phyloP scores from a whole-genome alignment of 2,888 invertebrate species.

The Trypoxylon attenuatum region DNA sequence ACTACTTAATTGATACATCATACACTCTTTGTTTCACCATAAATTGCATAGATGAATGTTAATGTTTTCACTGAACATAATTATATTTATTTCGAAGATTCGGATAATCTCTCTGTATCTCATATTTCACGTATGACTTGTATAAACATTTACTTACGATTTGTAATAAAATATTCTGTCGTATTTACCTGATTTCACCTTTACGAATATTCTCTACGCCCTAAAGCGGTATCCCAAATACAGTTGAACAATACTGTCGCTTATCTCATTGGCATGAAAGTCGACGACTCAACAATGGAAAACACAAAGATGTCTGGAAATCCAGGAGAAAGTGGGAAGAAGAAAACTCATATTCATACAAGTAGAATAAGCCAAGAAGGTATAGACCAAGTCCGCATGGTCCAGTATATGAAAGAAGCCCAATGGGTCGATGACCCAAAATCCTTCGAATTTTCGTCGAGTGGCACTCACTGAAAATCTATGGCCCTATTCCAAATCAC shows the following conservation, averaged over 20 bases:
- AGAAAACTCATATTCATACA: neutral
- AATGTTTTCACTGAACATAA: too few species aligned
- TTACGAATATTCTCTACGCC: neutral
- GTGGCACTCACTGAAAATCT: neutral
- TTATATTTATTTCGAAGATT: too few species aligned
- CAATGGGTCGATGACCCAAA: conserved; percentile 15
- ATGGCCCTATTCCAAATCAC: too few species aligned
- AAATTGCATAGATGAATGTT: too few species aligned
- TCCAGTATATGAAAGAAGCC: conserved; percentile 16
- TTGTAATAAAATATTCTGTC: neutral
- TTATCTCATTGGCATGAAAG: too few species aligned
- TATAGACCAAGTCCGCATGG: conserved; percentile 14
- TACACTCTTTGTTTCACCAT: neutral
- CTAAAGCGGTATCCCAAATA: neutral
- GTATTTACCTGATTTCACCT: neutral
- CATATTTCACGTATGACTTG: neutral
- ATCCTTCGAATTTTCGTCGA: neutral
- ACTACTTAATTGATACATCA: neutral
- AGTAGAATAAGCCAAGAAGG: conserved; percentile 3
- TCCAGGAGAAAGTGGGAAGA: conserved; percentile 14
- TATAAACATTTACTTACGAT: neutral
- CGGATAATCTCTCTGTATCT: too few species aligned
- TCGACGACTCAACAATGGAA: too few species aligned
- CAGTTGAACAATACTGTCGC: too few species aligned
- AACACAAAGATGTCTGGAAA: too few species aligned